phyloP scores from a whole-genome alignment of 2,888 invertebrate genomes.

The Drosophila paucipuncta region DNA sequence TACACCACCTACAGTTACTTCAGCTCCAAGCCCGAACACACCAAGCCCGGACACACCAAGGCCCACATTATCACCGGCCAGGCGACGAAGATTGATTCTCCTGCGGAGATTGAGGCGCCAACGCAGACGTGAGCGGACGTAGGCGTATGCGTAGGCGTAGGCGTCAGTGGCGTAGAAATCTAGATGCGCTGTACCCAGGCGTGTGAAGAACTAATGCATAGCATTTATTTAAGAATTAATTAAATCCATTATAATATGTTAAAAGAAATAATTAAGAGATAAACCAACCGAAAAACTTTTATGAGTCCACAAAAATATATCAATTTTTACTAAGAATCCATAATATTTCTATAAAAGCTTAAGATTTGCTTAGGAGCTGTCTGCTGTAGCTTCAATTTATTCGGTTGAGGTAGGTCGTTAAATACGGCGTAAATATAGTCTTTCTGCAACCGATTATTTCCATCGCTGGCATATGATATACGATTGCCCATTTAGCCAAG shows the following conservation, averaged over 20 bases:
- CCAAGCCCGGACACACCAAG: background rate
- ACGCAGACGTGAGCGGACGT: background rate
- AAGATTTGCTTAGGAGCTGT: background rate
- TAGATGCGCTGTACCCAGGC: background rate
- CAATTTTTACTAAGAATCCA: background rate
- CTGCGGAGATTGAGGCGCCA: background rate
- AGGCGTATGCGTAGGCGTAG: background rate
- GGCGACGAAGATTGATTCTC: background rate
- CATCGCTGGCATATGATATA: slow-evolving; percentile 48
- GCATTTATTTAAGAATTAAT: background rate
- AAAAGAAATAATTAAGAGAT: background rate
- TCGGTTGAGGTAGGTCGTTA: slow-evolving; percentile 34
- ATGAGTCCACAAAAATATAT: background rate
- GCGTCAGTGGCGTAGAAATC: background rate
- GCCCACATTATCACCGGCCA: background rate
- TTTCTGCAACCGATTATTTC: slow-evolving; percentile 45
- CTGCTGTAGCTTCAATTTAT: background rate
- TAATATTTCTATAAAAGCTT: background rate
- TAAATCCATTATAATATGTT: background rate
- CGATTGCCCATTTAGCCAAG: slow-evolving; percentile 60
- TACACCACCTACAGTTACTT: background rate
- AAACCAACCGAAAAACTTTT: background rate
- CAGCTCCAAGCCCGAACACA: background rate
- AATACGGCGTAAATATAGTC: slow-evolving; percentile 31
- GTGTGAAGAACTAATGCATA: too few relatives aligned